Conservation (phyloP, 2,797 vertebrate species). For the Glossophaga mutica region DNA sequence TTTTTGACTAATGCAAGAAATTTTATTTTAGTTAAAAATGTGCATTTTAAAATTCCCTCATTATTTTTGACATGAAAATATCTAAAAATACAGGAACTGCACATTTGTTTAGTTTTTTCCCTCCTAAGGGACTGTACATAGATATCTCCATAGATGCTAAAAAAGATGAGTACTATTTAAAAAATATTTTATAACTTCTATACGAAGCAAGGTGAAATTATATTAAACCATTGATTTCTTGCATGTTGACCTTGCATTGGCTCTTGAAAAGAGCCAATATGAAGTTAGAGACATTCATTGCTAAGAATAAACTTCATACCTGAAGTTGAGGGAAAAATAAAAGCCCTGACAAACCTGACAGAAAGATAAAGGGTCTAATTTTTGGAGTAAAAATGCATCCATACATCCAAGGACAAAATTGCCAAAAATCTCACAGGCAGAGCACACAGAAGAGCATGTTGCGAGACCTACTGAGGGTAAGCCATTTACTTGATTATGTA, state of each 20-base stretch:
- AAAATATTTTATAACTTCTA: not conserved
- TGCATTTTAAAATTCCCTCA: not conserved
- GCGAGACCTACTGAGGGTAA: too few species aligned
- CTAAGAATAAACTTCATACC: not conserved
- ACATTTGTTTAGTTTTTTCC: not conserved
- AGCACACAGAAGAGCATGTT: not conserved
- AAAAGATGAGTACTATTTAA: not conserved
- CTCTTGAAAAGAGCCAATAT: not conserved
- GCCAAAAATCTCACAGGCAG: not conserved
- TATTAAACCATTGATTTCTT: not conserved
- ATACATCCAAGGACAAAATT: not conserved
- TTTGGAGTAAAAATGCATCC: not conserved
- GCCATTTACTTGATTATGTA: not conserved
- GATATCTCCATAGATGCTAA: not conserved
- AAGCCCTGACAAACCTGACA: not conserved
- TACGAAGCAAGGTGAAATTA: not conserved
- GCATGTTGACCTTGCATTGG: not conserved
- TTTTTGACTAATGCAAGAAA: not conserved
- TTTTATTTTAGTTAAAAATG: not conserved
- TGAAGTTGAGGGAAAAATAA: constrained; percentile 29
- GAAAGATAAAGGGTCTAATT: not conserved
- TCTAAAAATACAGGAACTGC: not conserved
- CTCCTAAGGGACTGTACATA: not conserved
- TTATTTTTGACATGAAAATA: not conserved
- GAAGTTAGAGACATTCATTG: not conserved